Base-by-base conservation (phyloP, 2,888 invertebrate genomes). In the Drosophila demipolita region DNA sequence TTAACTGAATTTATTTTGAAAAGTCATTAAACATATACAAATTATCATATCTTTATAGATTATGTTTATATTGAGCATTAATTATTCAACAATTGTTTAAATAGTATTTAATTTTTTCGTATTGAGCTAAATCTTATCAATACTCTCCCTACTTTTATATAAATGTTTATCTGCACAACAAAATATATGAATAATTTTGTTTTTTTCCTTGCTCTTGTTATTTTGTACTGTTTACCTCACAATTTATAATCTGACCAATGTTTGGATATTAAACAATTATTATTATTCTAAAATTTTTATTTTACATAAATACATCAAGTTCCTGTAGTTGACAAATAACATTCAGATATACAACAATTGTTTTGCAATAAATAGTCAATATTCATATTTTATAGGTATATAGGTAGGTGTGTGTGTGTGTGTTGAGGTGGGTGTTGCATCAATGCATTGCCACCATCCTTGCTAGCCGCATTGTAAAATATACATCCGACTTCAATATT, bases 291-390 rank as follows among this genome's bases (percentile, higher is more conserved):
- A 48, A 12, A 40, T 40, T 54, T 3, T 36, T 60, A 57, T 45
- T 15, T 52, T 60, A 62, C 61, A 64, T 60, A 73, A 63, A 76
- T 64, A 75, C 76, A 80, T 32, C 61, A 58, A 75, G 50, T 76
- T 80, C 77, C 76, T 76, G 76, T 79, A 79, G 73, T 73, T 81
- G 67, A 68, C 73, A 73, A 59, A 69, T 69, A 80, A 75, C 76
- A 82, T 69, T 82, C 61, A 81, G 73, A 70, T 76, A 67, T 38
- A 36, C 20, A 55, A 38, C 59, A 57, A 66, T 29, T 69, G 2
- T 23, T 40, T 45, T 54, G 35, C 40, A 50, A 58, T 64, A 58
- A 75, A 38, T 23, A 53, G 45, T 61, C 48, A 48, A 65, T 60
- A 57, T 33, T 58, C 33, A 49, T 33, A 48, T 60, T 36, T 42